Evolutionary conservation across 1,140 invertebrate species (phyloP), one percentile per base, ranked within the genome.

Genomic region (Druon quercuslanigerum): DNA sequence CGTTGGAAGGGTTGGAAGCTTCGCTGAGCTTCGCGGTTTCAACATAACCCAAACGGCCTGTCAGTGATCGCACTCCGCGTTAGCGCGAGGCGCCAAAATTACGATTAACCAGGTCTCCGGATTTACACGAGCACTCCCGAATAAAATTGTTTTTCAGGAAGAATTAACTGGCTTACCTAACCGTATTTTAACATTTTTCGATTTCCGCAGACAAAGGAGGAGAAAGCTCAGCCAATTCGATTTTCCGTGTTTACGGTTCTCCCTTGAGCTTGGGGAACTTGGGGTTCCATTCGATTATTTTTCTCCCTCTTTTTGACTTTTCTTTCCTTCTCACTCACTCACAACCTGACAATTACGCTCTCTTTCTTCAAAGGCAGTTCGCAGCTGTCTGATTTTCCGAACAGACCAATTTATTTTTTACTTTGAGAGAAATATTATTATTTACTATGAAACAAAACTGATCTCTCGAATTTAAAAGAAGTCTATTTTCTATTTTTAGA

Each of bases 41-140:
- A 84, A 88, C 88, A 89, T 89, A 89, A 90, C 88, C 85, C 81
- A 84, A 78, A 54, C 82, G 81, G n/a, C n/a, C n/a, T 17, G 40
- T 46, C 57, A 60, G 57, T 60, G 33, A 60, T 33, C 75, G 82
- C 46, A 20, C 40, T 25, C 78, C 75, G 82, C 46, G 40, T 51
- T 25, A 14, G 51, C 25, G 40, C 33, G 71, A 71, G 76, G 40
- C 83, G 78, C 81, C 81, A 77, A 85, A 81, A 79, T 81, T 79
- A 71, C 52, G 70, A 74, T 20, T 40, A 20, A n/a, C 72, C 13
- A 66, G 25, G 13, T 33, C 19, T 66, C 19, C 57, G 11, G 16
- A 66, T 66, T 40, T 1, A 8, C 60, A 75, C 57, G 19, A 50
- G 52, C 56, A 57, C 60, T 13, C 12, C 19, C 5, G 71, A 17